Base-by-base conservation (phyloP, 1,140 invertebrate species). In the Epicauta chinensis region DNA sequence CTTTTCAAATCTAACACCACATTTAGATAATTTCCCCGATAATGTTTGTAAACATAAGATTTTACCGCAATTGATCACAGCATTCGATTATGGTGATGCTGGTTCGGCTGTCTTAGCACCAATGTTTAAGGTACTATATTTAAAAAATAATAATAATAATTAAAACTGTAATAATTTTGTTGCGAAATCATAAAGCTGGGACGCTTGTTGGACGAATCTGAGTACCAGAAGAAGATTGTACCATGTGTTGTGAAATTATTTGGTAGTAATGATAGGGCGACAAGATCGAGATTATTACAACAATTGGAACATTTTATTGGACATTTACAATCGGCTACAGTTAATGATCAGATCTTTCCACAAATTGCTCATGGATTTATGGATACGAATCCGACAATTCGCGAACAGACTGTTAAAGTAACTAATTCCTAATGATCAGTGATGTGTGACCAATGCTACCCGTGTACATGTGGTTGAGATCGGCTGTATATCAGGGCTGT, bases 241-340 rank as follows among this genome's bases (percentile, higher is more conserved):
- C 96, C 97, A 0, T 97, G 94, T 73, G 88, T 99, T 16, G 89
- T 98, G 0, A 98, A 98, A 73, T 75, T 98, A 39, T 99, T 98
- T 71, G 84, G 86, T 0, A 97, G 92, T 0, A 93, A 93, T 59
- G 97, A 99, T 73, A 77, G 97, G 62, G 91, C 91, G 1, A 98
- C 95, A 0, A 78, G 96, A 60, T 90, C 96, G 6, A 82, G 93
- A 57, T 77, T 99, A 34, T 73, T 99, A 37, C 93, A 97, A 67
- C 93, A 97, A 74, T 71, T 93, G 16, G 88, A 93, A 66, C 74
- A 84, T 66, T 91, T 92, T 65, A 83, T 89, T 41, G 79, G 81
- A 61, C 84, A 88, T 67, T 69, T 89, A 11, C 84, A 86, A 64
- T 76, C 82, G 13, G 68, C 68, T 11, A 81, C 79, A 10, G 85